phyloP scores from a whole-genome alignment of 2,888 invertebrate species.

The Eulithis testata region DNA sequence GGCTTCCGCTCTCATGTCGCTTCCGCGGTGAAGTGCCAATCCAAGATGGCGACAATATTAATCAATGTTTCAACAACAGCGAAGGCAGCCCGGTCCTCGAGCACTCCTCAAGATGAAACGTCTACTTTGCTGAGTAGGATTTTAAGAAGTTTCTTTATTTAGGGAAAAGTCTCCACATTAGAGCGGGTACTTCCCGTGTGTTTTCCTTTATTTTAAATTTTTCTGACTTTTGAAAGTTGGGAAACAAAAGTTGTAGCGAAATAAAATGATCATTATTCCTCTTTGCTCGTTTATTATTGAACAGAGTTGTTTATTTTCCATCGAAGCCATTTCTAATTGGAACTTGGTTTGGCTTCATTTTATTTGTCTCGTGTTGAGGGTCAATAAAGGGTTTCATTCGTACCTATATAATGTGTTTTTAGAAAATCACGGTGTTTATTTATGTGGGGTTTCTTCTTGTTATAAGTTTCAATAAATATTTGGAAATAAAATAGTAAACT shows the following conservation, averaged over 20 bases:
- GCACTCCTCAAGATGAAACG: conserved; percentile 70
- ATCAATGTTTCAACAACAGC: conserved; percentile 85
- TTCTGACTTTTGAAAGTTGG: neutral
- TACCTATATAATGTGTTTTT: neutral
- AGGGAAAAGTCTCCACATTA: conserved; percentile 16
- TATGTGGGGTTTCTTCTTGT: neutral
- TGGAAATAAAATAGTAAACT: too few species aligned
- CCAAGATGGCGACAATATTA: conserved; percentile 84
- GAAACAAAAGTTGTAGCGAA: too few species aligned
- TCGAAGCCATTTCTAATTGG: conserved; percentile 37
- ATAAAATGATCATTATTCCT: too few species aligned
- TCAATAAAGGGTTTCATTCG: conserved; percentile 26
- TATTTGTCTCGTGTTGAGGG: conserved; percentile 42
- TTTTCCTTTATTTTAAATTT: conserved; percentile 10
- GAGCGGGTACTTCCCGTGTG: conserved; percentile 4
- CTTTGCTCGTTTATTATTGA: too few species aligned
- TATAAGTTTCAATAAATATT: neutral
- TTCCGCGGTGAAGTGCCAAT: conserved; percentile 70
- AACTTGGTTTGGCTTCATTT: conserved; percentile 37
- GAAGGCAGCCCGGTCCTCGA: conserved; percentile 52
- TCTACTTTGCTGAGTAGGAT: conserved; percentile 60
- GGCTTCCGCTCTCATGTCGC: conserved; percentile 50
- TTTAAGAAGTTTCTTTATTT: conserved; percentile 36
- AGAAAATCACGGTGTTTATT: conserved; percentile 1
- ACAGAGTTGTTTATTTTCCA: conserved; percentile 43